These are phyloP conservation scores for Dynastes grantii DNA, from an alignment of 2,888 invertebrate genomes.

Conservation along the genomic window DNA sequence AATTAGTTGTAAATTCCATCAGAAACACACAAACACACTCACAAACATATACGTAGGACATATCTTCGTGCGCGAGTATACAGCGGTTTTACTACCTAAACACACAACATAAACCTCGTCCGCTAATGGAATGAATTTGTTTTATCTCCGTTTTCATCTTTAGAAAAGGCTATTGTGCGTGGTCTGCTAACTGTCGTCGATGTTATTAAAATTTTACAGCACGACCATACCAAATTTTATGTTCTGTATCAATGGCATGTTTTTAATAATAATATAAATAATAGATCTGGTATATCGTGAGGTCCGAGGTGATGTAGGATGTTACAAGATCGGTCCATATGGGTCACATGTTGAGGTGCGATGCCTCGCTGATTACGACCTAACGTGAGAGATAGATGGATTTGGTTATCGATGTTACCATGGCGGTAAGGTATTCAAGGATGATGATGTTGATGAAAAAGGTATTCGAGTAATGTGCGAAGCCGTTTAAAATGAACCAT, in stretches of 20 bases:
- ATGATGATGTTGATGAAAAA: too few relatives aligned
- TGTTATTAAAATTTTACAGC: slow-evolving; percentile 29
- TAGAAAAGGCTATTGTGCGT: slow-evolving; percentile 33
- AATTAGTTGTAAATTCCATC: not conserved
- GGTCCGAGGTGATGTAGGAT: too few relatives aligned
- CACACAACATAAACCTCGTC: slow-evolving; percentile 12
- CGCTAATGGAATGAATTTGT: slow-evolving; percentile 25
- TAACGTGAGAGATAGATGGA: too few relatives aligned
- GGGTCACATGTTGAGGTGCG: too few relatives aligned
- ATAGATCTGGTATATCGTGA: not conserved
- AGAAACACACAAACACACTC: not conserved
- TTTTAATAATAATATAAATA: slow-evolving; percentile 40
- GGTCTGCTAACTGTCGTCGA: slow-evolving; percentile 26
- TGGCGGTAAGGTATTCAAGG: too few relatives aligned
- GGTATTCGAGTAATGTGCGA: too few relatives aligned
- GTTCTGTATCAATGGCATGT: slow-evolving; percentile 30
- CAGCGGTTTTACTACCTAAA: slow-evolving; percentile 4
- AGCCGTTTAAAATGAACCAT: too few relatives aligned
- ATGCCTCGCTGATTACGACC: too few relatives aligned
- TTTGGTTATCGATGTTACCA: too few relatives aligned
- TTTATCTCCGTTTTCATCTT: slow-evolving; percentile 12
- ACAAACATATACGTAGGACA: not conserved
- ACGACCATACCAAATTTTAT: slow-evolving; percentile 32
- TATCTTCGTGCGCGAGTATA: not conserved
- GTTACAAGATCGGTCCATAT: too few relatives aligned